These are phyloP conservation scores for Tigriopus japonicus DNA, from an alignment of 1,140 invertebrate species.

Conservation along the genomic window DNA sequence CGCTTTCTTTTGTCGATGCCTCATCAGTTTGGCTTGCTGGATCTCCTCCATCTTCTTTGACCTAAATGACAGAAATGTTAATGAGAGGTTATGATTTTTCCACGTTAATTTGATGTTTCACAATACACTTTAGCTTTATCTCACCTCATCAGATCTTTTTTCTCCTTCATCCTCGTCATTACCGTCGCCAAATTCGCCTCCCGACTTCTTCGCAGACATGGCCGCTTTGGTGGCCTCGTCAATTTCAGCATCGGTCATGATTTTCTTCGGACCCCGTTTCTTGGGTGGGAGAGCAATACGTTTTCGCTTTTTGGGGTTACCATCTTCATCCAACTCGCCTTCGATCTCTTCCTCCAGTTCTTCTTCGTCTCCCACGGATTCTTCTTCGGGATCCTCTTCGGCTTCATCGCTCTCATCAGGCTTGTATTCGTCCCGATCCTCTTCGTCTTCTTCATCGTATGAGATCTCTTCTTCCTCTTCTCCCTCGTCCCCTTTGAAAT, in stretches of 20 bases:
- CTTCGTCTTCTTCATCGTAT: not conserved
- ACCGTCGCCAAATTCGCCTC: not conserved
- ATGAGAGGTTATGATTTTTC: not conserved
- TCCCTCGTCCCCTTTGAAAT: not conserved
- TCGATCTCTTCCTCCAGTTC: not conserved
- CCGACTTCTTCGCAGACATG: not conserved
- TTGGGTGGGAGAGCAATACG: not conserved
- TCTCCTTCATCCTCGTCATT: not conserved
- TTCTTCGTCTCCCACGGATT: not conserved
- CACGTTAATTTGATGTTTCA: too few species aligned
- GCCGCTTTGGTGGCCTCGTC: slow-evolving; percentile 3
- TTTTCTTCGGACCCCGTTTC: not conserved
- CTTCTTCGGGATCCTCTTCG: not conserved
- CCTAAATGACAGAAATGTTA: not conserved
- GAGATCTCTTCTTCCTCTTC: slow-evolving; percentile 5
- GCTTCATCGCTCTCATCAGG: not conserved
- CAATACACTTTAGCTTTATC: too few species aligned
- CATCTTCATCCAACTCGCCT: not conserved
- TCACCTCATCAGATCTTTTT: not conserved
- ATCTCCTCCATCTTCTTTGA: too few species aligned
- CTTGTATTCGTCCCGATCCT: slow-evolving; percentile 1
- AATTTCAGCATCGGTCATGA: slow-evolving; percentile 10
- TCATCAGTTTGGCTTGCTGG: too few species aligned
- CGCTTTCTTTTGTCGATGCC: too few species aligned
- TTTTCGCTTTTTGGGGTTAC: not conserved